Conservation (phyloP, 1,140 invertebrate species). For the Dendrolimus punctatus region DNA sequence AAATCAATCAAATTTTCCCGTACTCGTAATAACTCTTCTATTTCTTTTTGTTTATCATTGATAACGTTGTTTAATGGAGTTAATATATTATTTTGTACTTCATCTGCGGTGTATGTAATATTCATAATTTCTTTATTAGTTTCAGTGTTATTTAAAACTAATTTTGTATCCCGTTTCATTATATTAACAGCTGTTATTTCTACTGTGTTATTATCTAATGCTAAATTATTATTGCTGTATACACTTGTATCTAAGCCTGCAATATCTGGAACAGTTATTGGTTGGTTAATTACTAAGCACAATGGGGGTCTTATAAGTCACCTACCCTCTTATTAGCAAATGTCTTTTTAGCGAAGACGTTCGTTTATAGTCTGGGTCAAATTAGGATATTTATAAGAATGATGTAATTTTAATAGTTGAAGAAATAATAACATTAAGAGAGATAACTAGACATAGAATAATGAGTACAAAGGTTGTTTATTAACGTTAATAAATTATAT, state of each 20-base stretch:
- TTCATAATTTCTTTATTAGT: background rate
- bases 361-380: no score
- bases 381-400: no score
- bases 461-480: no score
- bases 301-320: no score
- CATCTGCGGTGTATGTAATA: slow-evolving; percentile 1
- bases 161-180: slow-evolving; percentile 19
- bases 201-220: background rate
- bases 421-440: no score
- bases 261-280: no score
- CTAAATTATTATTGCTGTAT: background rate
- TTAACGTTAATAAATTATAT: background rate
- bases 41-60: slow-evolving; percentile 25
- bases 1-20: slow-evolving; percentile 19
- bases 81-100: slow-evolving; percentile 21
- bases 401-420: no score
- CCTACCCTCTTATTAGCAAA: no score
- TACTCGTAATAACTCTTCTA: slow-evolving; percentile 19
- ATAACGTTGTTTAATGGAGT: slow-evolving; percentile 24
- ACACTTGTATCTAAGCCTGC: no score
- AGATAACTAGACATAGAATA: no score
- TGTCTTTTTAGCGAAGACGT: no score
- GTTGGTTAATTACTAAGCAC: no score
- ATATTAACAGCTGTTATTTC: slow-evolving; percentile 9
- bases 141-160: slow-evolving; percentile 4